Base-by-base conservation (phyloP, 2,888 invertebrate species). In the Leucophenga maculata region DNA sequence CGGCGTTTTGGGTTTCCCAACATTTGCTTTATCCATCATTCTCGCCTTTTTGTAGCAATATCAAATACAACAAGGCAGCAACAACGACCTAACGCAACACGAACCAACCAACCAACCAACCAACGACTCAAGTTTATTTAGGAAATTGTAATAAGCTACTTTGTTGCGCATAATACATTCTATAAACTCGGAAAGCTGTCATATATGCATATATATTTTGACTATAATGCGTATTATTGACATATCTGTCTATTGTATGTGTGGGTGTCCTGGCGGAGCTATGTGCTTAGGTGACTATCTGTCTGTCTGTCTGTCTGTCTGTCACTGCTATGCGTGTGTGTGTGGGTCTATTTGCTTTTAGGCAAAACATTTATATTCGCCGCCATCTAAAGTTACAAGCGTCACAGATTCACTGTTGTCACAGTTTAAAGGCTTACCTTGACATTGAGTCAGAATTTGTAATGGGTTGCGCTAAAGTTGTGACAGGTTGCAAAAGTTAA, bases 101-200 rank as follows among this genome's bases (percentile, higher is more conserved):
- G 1, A 39, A 32, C n/a, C n/a, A 13, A 60, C 39, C 26, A 46
- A 32, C 26, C n/a, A n/a, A n/a, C n/a, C n/a, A n/a, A n/a, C n/a
- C n/a, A 11, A 20, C 18, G 55, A 55, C 18, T 16, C 16, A 54
- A 73, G 80, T 78, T 82, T 80, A 76, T 80, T 78, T 78, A 72
- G 75, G 68, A 75, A 80, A 83, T 76, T 77, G 82, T 80, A 80
- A 77, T 76, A 78, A 80, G 75, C 78, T 75, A 74, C 74, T 72
- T 71, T 72, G 76, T 67, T 71, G 72, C 68, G 62, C 50, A 48
- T 68, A 65, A 72, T 60, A 67, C 69, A 18, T 39, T 39, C 31
- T 57, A 57, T 26, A 11, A 26, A 26, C 57, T 57, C 52, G 52
- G 52, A 16, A 16, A 52, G 3, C 52, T 20, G 52, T 11, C 55